A percentile compares a stretch with the other conserved stretches of the same genome.
Evolutionary conservation across 1,140 invertebrate genomes (phyloP).

Genomic region (Odontomachus brunneus): DNA sequence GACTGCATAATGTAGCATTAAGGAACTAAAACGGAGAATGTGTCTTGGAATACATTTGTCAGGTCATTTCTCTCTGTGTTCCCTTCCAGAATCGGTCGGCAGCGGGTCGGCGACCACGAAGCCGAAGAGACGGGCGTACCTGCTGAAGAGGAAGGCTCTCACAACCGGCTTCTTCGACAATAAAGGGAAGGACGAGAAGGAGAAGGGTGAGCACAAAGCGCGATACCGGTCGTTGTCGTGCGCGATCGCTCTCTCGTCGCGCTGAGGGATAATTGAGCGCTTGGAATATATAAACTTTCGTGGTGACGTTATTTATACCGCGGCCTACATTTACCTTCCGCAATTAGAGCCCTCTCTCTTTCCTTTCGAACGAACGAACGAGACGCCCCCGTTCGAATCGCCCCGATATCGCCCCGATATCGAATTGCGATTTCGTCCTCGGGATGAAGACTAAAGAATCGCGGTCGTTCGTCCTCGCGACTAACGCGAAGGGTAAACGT

Average conservation of each 20-base stretch:
- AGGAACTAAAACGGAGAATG: not conserved
- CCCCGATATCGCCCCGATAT: no score
- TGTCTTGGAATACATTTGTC: slow-evolving; percentile 15
- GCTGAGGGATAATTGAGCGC: not conserved
- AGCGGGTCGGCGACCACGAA: slow-evolving; percentile 85
- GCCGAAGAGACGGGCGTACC: slow-evolving; percentile 90
- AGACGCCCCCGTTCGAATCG: not conserved
- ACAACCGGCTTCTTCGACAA: slow-evolving; percentile 94
- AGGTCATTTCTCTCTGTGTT: slow-evolving; percentile 18
- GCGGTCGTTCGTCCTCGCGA: slow-evolving; percentile 7
- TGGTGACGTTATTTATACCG: slow-evolving; percentile 37
- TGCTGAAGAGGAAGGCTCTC: slow-evolving; percentile 93
- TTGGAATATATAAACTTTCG: slow-evolving; percentile 10
- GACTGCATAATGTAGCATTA: slow-evolving; percentile 32
- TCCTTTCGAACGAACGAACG: not conserved
- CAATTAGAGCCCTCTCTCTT: not conserved
- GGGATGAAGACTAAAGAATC: not conserved
- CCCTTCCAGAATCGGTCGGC: slow-evolving; percentile 83
- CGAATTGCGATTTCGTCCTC: slow-evolving; percentile 5
- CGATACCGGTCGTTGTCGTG: not conserved
- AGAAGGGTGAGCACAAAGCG: slow-evolving; percentile 86
- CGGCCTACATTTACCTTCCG: not conserved
- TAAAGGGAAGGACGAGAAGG: slow-evolving; percentile 89
- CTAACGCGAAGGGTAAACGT: slow-evolving; percentile 25
- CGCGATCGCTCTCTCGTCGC: not conserved